These are phyloP conservation scores for Rhizomys pruinosus DNA, from an alignment of 2,113 vertebrate genomes.

Conservation along the genomic window DNA sequence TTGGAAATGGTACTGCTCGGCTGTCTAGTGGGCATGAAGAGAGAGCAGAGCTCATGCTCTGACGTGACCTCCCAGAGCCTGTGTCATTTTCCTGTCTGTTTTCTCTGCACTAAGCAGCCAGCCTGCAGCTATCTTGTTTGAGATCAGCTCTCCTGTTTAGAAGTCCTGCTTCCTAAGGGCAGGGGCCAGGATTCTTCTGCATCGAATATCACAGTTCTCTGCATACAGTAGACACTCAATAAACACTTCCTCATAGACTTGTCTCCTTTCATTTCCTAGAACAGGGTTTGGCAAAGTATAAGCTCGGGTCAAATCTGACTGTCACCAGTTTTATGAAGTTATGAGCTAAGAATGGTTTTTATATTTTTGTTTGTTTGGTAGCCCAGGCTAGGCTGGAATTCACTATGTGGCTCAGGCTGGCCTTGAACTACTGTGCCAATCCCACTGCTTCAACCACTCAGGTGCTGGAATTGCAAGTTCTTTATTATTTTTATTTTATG, in stretches of 20 bases:
- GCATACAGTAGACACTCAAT: not conserved
- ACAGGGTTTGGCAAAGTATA: not conserved
- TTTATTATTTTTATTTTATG: no score
- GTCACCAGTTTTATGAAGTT: not conserved
- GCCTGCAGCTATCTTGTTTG: not conserved
- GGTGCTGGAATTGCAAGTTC: not conserved
- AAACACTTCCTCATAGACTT: not conserved
- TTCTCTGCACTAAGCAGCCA: not conserved
- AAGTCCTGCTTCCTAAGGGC: not conserved
- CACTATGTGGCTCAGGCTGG: not conserved
- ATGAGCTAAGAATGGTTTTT: not conserved
- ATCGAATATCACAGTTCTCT: not conserved
- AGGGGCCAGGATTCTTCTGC: not conserved
- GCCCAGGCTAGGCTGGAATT: not conserved
- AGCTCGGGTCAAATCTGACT: not conserved
- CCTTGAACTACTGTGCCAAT: not conserved
- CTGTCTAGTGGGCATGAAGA: fast-evolving
- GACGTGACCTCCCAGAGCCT: not conserved
- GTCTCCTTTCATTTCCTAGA: not conserved
- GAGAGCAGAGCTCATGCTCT: not conserved
- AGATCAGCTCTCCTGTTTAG: not conserved
- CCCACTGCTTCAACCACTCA: no score
- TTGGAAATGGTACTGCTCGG: not conserved
- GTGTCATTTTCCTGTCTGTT: not conserved
- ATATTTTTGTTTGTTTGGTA: not conserved